A percentile compares a stretch with the other conserved stretches of the same genome.
These are phyloP conservation scores for Oithona nana DNA, from an alignment of 2,888 invertebrate species.

Conservation along the genomic window DNA sequence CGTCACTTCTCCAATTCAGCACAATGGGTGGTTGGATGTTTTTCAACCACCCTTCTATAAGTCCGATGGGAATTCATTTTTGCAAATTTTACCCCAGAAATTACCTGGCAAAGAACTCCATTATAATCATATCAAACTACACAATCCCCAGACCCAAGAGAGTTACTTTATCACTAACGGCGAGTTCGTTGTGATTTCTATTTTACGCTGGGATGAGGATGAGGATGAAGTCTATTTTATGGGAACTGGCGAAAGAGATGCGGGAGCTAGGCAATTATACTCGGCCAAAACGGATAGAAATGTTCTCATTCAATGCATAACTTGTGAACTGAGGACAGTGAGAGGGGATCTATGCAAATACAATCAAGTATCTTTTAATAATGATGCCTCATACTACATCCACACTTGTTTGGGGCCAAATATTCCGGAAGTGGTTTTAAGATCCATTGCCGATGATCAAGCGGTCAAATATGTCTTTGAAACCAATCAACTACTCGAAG, in stretches of 20 bases:
- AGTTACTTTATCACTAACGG: constrained; percentile 38
- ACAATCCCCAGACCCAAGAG: neutral
- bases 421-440: constrained; percentile 11
- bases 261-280: constrained; percentile 43
- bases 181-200: constrained; percentile 47
- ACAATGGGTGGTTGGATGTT: constrained; percentile 52
- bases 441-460: neutral
- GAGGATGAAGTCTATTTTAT: constrained; percentile 35
- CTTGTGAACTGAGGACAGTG: constrained; percentile 42
- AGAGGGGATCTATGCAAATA: constrained; percentile 37
- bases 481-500: neutral
- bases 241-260: neutral
- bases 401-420: constrained; percentile 60
- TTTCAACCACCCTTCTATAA: constrained; percentile 50
- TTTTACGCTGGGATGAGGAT: constrained; percentile 48
- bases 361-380: constrained; percentile 46
- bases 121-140: constrained; percentile 1
- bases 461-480: neutral
- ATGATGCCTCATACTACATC: constrained; percentile 43
- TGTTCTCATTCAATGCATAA: constrained; percentile 41
- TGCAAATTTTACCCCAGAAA: constrained; percentile 47
- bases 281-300: constrained; percentile 35
- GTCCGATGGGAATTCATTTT: constrained; percentile 42
- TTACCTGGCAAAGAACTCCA: constrained; percentile 27
- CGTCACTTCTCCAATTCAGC: constrained; percentile 26